Conservation (phyloP, 2,797 vertebrate species). For the Chrysocyon brachyurus region DNA sequence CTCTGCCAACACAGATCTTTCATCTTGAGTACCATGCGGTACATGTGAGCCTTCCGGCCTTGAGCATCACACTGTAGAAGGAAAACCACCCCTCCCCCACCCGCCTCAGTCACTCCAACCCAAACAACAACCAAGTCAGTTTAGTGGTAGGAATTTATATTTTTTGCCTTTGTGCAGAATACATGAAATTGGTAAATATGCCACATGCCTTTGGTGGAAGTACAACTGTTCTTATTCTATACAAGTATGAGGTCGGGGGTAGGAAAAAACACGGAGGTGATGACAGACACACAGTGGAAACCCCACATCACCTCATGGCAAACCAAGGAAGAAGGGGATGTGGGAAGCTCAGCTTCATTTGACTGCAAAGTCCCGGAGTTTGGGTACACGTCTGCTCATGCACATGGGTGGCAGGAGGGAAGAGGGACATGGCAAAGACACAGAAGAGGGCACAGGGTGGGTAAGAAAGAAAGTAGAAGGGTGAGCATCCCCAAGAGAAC, state of each 20-base stretch:
- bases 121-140: slow-evolving; percentile 67
- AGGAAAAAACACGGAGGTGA: slow-evolving; percentile 75
- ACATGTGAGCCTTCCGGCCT: neutral
- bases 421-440: neutral
- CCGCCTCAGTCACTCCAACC: neutral
- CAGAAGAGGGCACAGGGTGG: neutral
- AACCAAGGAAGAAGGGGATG: slow-evolving; percentile 59
- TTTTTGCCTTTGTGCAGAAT: slow-evolving; percentile 76
- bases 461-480: slow-evolving; percentile 59
- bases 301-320: slow-evolving; percentile 59
- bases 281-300: slow-evolving; percentile 76
- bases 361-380: slow-evolving; percentile 59
- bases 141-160: slow-evolving; percentile 78
- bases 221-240: slow-evolving; percentile 66
- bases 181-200: slow-evolving; percentile 74
- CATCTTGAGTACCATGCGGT: neutral
- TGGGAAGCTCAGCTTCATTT: slow-evolving; percentile 62
- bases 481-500: slow-evolving; percentile 27
- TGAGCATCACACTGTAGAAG: neutral
- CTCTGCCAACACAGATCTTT: slow-evolving; percentile 36
- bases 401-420: slow-evolving; percentile 32
- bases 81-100: neutral
- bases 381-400: slow-evolving; percentile 63
- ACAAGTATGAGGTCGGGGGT: slow-evolving; percentile 64
- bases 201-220: slow-evolving; percentile 82